phyloP scores from a whole-genome alignment of 2,797 vertebrate species.

The Trachops cirrhosus region DNA sequence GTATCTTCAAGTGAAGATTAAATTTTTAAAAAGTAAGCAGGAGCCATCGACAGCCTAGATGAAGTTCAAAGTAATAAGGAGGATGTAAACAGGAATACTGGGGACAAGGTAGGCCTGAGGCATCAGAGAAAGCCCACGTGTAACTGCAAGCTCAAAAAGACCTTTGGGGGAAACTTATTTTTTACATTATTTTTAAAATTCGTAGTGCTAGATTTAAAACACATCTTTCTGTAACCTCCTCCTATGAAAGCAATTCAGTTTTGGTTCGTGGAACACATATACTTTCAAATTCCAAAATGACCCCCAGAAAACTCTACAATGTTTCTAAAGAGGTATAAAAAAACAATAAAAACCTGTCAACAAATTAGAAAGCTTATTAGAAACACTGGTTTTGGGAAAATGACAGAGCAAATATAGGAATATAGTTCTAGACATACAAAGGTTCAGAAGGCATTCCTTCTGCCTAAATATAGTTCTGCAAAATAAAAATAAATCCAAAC shows the following conservation, averaged over 20 bases:
- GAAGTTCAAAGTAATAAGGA: not conserved
- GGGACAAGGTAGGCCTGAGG: not conserved
- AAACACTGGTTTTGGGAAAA: not conserved
- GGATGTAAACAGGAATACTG: not conserved
- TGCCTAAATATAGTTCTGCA: not conserved
- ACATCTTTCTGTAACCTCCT: not conserved
- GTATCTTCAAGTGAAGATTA: not conserved
- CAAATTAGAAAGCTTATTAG: not conserved
- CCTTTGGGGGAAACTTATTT: not conserved
- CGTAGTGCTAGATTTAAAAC: not conserved
- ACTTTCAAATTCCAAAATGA: conserved; percentile 19
- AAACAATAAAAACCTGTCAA: not conserved
- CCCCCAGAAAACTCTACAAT: not conserved
- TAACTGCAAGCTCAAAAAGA: not conserved
- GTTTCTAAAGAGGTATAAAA: not conserved
- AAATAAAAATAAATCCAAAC: conserved; percentile 13
- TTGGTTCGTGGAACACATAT: not conserved
- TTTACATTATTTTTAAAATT: not conserved
- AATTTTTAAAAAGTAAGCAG: not conserved
- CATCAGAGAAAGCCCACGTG: not conserved
- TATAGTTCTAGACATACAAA: not conserved
- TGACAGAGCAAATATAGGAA: not conserved
- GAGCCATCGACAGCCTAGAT: not conserved
- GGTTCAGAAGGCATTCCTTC: not conserved
- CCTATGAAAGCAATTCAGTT: conserved; percentile 7